Base-by-base conservation (phyloP, 2,888 invertebrate species). In the Ceramica pisi region DNA sequence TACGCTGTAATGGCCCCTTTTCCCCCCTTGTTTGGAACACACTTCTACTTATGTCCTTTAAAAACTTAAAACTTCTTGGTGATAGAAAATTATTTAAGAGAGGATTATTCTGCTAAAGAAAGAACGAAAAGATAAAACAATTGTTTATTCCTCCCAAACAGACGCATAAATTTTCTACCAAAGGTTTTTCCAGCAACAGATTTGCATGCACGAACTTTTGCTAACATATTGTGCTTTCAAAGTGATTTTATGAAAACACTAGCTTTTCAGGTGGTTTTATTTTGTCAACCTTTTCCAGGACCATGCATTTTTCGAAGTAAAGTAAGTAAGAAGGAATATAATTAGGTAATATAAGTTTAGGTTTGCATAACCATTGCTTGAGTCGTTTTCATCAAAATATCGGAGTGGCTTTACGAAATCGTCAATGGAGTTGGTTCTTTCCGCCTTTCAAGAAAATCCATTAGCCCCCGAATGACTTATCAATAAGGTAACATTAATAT, bases 401-500 rank as follows among this genome's bases (percentile, higher is more conserved):
- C 21, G 31, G 6, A 31, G 31, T 31, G 31, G 31, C 31, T 31
- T 31, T 31, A 31, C 4, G 31, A 6, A 66, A 55, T 19, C 23
- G 6, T 38, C 41, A 51, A 38, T 38, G 6, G 16, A 31, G 21
- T 10, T 19, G 10, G 50, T 63, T 74, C 7, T 70, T 35, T 38
- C 41, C n/a, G 55, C 41, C 21, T 41, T 48, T 55, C 23, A 57
- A 63, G 41, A 41, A 31, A 69, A 69, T 56, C 69, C 50, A 55
- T 63, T 77, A 69, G 8, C 16, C 16, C 12, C 19, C 5, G 62
- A 51, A 69, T 69, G 50, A 78, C 73, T 78, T 78, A 69, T 65
- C 78, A 64, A 55, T 78, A 70, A 50, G 23, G 26, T 26, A 10
- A 77, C 41, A 53, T 81, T 72, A 78, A 70, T 74, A 65, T 53